Conservation (phyloP, 1,140 invertebrate genomes). For the Galleria mellonella region DNA sequence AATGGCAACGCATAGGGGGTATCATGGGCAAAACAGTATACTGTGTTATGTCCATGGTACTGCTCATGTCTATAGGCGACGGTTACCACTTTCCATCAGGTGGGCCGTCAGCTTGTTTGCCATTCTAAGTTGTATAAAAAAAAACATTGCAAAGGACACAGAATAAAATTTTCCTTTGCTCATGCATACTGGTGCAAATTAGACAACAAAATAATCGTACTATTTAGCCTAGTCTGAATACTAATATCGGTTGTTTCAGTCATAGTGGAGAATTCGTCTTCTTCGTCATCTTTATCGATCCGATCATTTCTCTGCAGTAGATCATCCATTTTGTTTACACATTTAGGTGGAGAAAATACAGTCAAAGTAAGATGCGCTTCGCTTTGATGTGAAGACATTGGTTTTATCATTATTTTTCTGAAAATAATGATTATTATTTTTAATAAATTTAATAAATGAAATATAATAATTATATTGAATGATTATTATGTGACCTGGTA, state of each 20-base stretch:
- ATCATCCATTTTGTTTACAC: not conserved
- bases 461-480: too few relatives aligned
- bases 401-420: not conserved
- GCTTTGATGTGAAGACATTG: not conserved
- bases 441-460: not conserved
- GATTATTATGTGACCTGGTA: too few relatives aligned
- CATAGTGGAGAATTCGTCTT: not conserved
- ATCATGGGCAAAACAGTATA: too few relatives aligned
- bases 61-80: too few relatives aligned
- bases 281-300: not conserved
- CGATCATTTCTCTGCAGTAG: not conserved
- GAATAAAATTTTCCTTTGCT: too few relatives aligned
- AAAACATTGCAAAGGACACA: too few relatives aligned
- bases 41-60: too few relatives aligned
- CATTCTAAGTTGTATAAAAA: too few relatives aligned
- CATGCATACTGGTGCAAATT: too few relatives aligned
- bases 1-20: too few relatives aligned
- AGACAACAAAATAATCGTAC: not conserved
- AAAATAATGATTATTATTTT: not conserved
- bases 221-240: slow-evolving; percentile 21
- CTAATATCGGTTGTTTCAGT: slow-evolving; percentile 17
- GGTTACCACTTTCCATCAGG: too few relatives aligned
- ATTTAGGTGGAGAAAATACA: not conserved
- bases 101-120: too few relatives aligned
- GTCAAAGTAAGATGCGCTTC: not conserved